A percentile compares a stretch with the other conserved stretches of the same genome.
phyloP scores from a whole-genome alignment of 1,140 invertebrate species.

The Carposina sasakii region DNA sequence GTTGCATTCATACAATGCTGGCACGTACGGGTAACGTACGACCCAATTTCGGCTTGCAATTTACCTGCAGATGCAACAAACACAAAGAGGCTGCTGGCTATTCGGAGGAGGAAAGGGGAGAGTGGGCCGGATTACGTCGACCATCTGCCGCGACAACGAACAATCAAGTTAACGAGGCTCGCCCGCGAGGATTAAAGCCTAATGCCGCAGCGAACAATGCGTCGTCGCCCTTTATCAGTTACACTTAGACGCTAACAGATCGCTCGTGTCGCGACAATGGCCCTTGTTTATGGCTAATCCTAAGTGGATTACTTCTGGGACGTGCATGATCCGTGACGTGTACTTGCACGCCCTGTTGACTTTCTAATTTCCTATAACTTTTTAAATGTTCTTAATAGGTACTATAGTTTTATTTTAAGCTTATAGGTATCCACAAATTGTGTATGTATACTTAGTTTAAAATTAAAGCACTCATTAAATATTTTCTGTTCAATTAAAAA shows the following conservation, averaged over 20 bases:
- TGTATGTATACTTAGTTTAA: too few species aligned
- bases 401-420: too few species aligned
- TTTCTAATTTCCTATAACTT: too few species aligned
- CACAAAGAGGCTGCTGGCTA: slow-evolving; percentile 69
- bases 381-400: too few species aligned
- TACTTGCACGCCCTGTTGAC: too few species aligned
- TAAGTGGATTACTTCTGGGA: slow-evolving; percentile 61
- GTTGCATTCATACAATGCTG: slow-evolving; percentile 55
- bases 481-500: too few species aligned
- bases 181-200: slow-evolving; percentile 64
- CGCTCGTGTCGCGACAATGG: slow-evolving; percentile 58
- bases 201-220: slow-evolving; percentile 63
- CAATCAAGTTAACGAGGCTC: slow-evolving; percentile 68
- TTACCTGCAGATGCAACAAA: slow-evolving; percentile 71
- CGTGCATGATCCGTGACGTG: too few species aligned
- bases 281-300: slow-evolving; percentile 65
- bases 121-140: slow-evolving; percentile 59
- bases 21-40: slow-evolving; percentile 59
- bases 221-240: slow-evolving; percentile 60
- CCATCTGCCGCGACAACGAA: slow-evolving; percentile 62
- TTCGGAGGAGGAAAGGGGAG: slow-evolving; percentile 35
- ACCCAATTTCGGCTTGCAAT: slow-evolving; percentile 65
- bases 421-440: too few species aligned
- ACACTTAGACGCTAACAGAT: slow-evolving; percentile 64
- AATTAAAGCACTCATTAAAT: too few species aligned